Conservation (phyloP, 2,797 vertebrate species). For the Cirrhinus molitorella region DNA sequence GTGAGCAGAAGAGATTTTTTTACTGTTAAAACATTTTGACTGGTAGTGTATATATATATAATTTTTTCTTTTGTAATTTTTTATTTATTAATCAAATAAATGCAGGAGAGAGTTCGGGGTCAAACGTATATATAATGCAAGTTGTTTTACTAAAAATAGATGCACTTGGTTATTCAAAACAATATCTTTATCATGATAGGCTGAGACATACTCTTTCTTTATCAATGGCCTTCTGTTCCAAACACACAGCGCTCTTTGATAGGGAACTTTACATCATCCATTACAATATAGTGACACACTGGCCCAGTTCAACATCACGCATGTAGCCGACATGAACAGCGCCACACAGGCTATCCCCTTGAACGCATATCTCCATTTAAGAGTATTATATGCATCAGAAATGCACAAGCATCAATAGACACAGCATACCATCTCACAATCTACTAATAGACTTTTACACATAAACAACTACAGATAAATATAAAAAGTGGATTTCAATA, state of each 20-base stretch:
- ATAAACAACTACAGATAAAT: background rate
- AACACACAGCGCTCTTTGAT: constrained; percentile 42
- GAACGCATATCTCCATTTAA: background rate
- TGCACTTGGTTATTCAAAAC: background rate
- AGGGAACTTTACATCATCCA: constrained; percentile 42
- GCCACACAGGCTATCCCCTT: constrained; percentile 21
- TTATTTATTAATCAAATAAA: too few relatives aligned
- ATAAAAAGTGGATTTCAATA: background rate
- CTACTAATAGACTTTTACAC: background rate
- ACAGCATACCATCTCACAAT: background rate
- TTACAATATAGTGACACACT: constrained; percentile 37
- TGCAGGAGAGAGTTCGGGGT: background rate
- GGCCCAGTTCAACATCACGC: constrained; percentile 34
- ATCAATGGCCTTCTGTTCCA: constrained; percentile 52
- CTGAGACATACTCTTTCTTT: constrained; percentile 12
- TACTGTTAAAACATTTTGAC: too few relatives aligned
- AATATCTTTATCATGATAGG: constrained; percentile 30
- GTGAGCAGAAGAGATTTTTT: too few relatives aligned
- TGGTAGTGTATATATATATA: too few relatives aligned
- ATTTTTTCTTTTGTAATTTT: too few relatives aligned
- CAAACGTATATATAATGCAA: background rate
- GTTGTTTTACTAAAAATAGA: background rate
- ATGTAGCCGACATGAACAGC: constrained; percentile 20
- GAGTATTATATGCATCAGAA: background rate
- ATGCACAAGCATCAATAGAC: background rate